phyloP scores from a whole-genome alignment of 1,140 invertebrate genomes.

The Drosophila arawakana region DNA sequence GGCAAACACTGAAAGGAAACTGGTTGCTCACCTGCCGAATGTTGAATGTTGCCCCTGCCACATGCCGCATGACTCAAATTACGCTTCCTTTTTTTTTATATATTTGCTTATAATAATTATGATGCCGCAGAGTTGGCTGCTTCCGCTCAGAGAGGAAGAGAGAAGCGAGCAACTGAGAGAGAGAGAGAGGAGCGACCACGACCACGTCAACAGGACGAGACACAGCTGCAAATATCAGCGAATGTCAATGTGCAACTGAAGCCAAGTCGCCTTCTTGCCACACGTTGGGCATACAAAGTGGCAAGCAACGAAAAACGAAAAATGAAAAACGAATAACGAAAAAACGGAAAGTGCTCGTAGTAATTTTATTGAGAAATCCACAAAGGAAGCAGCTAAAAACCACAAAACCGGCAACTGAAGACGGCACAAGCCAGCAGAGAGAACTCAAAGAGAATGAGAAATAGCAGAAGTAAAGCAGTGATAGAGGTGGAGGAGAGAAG shows the following conservation, averaged over 20 bases:
- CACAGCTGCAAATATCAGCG: slow-evolving; percentile 52
- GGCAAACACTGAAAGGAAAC: slow-evolving; percentile 19
- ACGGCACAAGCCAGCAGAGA: not conserved
- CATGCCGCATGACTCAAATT: slow-evolving; percentile 76
- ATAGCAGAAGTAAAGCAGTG: slow-evolving; percentile 47
- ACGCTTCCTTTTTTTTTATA: slow-evolving; percentile 53
- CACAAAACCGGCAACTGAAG: slow-evolving; percentile 2
- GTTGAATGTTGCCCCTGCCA: slow-evolving; percentile 49
- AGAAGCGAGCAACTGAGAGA: not conserved
- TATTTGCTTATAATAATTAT: slow-evolving; percentile 67
- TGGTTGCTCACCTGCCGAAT: slow-evolving; percentile 54
- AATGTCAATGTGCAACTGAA: slow-evolving; percentile 49
- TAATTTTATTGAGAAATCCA: slow-evolving; percentile 75
- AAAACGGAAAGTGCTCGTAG: slow-evolving; percentile 70
- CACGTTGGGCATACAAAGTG: slow-evolving; percentile 58
- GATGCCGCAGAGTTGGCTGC: slow-evolving; percentile 34
- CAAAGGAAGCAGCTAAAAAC: slow-evolving; percentile 44
- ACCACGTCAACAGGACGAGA: slow-evolving; percentile 31
- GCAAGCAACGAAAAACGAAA: not conserved
- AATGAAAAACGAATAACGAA: slow-evolving; percentile 31
- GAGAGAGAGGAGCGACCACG: slow-evolving; percentile 14
- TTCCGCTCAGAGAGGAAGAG: slow-evolving; percentile 47
- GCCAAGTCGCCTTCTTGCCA: not conserved
- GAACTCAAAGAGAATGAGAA: slow-evolving; percentile 2
- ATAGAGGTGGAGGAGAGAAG: not conserved